Evolutionary conservation across 1,140 invertebrate genomes (phyloP).

Genomic region (Cylas formicarius): DNA sequence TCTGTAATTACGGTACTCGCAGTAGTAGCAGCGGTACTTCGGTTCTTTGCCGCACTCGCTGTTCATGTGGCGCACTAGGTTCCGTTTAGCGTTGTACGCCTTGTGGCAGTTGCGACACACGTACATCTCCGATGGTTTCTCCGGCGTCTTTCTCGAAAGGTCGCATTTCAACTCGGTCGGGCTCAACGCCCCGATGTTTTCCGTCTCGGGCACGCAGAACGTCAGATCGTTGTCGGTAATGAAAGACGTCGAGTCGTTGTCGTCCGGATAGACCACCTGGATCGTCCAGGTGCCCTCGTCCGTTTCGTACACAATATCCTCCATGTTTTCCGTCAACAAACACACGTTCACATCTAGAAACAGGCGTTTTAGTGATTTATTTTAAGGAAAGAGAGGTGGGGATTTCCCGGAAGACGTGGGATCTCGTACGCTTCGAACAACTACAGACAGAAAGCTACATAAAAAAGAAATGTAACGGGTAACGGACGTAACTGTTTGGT

Average conservation of each 20-base stretch:
- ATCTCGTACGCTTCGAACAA: too few species aligned
- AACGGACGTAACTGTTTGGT: too few species aligned
- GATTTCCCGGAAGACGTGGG: too few species aligned
- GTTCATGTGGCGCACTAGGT: slow-evolving; percentile 47
- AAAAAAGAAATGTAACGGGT: too few species aligned
- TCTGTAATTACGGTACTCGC: slow-evolving; percentile 29
- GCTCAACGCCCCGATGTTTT: slow-evolving; percentile 4
- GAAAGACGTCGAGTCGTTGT: slow-evolving; percentile 8
- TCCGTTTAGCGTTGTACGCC: slow-evolving; percentile 47
- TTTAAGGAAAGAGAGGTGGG: too few species aligned
- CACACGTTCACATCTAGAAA: too few species aligned
- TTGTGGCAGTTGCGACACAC: slow-evolving; percentile 33
- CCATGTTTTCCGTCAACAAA: slow-evolving; percentile 13
- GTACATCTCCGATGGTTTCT: slow-evolving; percentile 11
- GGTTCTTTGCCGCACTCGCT: slow-evolving; percentile 49
- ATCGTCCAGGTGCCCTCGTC: slow-evolving; percentile 28
- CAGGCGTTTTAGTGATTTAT: too few species aligned
- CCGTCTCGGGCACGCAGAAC: slow-evolving; percentile 12
- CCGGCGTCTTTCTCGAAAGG: background rate
- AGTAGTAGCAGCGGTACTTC: slow-evolving; percentile 45
- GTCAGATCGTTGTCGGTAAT: slow-evolving; percentile 22
- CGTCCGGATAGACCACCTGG: slow-evolving; percentile 30
- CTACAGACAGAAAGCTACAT: too few species aligned
- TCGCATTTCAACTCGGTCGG: background rate
- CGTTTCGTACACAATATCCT: too few species aligned